phyloP scores from a whole-genome alignment of 2,113 vertebrate genomes.

The Empidonax alnorum region DNA sequence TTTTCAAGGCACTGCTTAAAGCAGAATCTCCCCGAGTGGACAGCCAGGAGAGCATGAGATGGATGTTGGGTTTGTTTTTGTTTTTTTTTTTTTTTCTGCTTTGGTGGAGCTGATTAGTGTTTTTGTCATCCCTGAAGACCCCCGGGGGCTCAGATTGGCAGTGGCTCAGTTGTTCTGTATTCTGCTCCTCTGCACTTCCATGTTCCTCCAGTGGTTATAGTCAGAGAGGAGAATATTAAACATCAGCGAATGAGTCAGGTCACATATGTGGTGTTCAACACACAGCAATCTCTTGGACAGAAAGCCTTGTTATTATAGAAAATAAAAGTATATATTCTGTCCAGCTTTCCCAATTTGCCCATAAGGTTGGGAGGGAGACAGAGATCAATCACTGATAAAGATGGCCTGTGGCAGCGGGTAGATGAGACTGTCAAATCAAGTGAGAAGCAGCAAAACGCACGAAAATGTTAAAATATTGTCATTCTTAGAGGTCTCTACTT shows the following conservation, averaged over 20 bases:
- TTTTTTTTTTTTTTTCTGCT: background rate
- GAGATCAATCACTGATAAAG: conserved; percentile 5
- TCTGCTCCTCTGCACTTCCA: background rate
- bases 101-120: background rate
- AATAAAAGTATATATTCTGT: background rate
- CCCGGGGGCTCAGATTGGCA: background rate
- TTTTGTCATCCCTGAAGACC: background rate
- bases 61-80: background rate
- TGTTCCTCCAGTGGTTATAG: background rate
- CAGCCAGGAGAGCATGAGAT: background rate
- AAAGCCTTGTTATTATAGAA: background rate
- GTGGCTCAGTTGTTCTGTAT: background rate
- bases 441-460: background rate
- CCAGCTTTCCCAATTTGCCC: background rate
- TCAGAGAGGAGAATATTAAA: background rate
- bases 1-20: background rate
- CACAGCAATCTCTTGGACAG: background rate
- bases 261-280: background rate
- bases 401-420: background rate
- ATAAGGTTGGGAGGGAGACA: background rate
- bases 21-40: background rate
- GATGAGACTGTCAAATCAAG: background rate
- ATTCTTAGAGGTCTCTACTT: background rate
- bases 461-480: background rate
- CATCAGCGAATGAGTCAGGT: background rate